Evolutionary conservation across 2,888 invertebrate genomes (phyloP).

Genomic region (Drosophila percnosoma): DNA sequence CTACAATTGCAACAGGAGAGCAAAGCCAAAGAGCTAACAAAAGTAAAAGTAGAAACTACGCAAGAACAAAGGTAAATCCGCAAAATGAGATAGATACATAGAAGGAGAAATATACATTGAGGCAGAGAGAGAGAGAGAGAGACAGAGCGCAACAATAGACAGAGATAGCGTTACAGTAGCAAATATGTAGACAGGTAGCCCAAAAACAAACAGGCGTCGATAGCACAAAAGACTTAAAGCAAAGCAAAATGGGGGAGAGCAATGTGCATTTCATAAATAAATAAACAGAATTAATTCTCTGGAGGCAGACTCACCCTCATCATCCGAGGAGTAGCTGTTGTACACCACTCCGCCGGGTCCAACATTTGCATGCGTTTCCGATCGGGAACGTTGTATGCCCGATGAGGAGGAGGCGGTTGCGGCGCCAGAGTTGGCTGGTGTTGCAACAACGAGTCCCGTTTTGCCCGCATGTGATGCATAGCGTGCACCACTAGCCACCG

Average conservation of each 20-base stretch:
- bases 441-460: slow-evolving; percentile 44
- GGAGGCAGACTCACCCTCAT: slow-evolving; percentile 90
- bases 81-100: slow-evolving; percentile 40
- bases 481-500: slow-evolving; percentile 79
- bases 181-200: slow-evolving; percentile 28
- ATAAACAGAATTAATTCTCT: slow-evolving; percentile 9
- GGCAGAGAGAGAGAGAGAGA: slow-evolving; percentile 20
- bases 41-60: slow-evolving; percentile 46
- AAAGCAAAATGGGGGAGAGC: slow-evolving; percentile 61
- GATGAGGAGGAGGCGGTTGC: slow-evolving; percentile 22
- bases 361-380: slow-evolving; percentile 86
- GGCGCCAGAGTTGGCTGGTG: slow-evolving; percentile 10
- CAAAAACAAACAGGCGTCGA: slow-evolving; percentile 32
- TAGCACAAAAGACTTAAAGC: slow-evolving; percentile 66
- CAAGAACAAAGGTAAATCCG: slow-evolving; percentile 53
- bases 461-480: slow-evolving; percentile 66
- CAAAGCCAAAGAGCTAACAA: slow-evolving; percentile 43
- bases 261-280: slow-evolving; percentile 22
- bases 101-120: slow-evolving; percentile 10
- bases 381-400: slow-evolving; percentile 85
- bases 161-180: slow-evolving; percentile 35
- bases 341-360: slow-evolving; percentile 86
- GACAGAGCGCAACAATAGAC: slow-evolving; percentile 23
- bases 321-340: slow-evolving; percentile 95
- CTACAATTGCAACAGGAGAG: slow-evolving; percentile 32